A percentile compares a stretch with the other conserved stretches of the same genome.
These are phyloP conservation scores for Sesia bembeciformis DNA, from an alignment of 2,888 invertebrate genomes.

Conservation along the genomic window DNA sequence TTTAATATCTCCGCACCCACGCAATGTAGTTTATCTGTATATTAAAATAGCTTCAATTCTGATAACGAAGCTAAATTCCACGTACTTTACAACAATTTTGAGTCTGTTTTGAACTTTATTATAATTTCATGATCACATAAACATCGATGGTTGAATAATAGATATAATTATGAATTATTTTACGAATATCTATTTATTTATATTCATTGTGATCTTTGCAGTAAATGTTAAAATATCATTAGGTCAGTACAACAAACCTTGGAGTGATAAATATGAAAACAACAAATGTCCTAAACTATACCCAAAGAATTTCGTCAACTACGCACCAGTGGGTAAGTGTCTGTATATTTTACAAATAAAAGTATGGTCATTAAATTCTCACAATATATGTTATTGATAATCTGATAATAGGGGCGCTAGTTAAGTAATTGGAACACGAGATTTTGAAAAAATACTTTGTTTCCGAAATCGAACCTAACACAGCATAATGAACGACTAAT, in stretches of 20 bases:
- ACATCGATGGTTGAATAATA: too few species aligned
- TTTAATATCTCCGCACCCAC: not conserved
- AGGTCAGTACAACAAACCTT: slow-evolving; percentile 56
- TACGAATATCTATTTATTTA: slow-evolving; percentile 4
- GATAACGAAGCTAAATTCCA: not conserved
- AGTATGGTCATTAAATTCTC: too few species aligned
- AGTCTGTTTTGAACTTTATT: too few species aligned
- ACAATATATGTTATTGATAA: too few species aligned
- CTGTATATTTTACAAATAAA: not conserved
- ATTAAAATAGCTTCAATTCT: not conserved
- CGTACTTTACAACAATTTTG: too few species aligned
- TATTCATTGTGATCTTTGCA: slow-evolving; percentile 21
- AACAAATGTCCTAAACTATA: slow-evolving; percentile 71
- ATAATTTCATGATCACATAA: too few species aligned
- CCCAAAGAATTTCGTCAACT: slow-evolving; percentile 71
- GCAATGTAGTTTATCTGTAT: not conserved
- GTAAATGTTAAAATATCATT: slow-evolving; percentile 30
- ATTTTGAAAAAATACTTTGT: not conserved
- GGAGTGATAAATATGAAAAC: slow-evolving; percentile 64
- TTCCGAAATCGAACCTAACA: too few species aligned
- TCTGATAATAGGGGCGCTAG: not conserved
- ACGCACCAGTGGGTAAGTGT: slow-evolving; percentile 70
- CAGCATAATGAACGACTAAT: too few species aligned
- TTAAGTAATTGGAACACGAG: not conserved
- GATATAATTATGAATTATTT: not conserved